Conservation (phyloP, 2,888 invertebrate species). For the Nipponacmea schrenckii region DNA sequence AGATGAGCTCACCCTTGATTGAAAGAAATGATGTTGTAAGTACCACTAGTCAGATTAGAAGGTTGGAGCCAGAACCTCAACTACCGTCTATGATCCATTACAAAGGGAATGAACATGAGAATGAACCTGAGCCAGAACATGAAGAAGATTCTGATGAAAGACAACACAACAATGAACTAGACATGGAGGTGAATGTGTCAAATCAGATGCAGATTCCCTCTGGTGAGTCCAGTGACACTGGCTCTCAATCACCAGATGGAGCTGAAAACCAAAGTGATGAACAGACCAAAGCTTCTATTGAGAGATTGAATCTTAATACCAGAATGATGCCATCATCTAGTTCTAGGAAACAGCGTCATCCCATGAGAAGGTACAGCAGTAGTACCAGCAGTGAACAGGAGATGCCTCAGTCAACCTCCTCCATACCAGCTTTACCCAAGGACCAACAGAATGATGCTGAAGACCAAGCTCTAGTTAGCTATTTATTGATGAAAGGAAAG, state of each 20-base stretch:
- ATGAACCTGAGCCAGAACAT: constrained; percentile 22
- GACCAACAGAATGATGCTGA: constrained; percentile 31
- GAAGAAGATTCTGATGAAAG: constrained; percentile 23
- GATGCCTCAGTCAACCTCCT: constrained; percentile 36
- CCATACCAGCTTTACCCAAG: constrained; percentile 28
- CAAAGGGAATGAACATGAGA: constrained; percentile 25
- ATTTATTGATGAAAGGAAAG: constrained; percentile 53
- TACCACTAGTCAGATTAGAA: constrained; percentile 41
- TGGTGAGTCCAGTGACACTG: constrained; percentile 55
- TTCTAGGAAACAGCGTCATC: constrained; percentile 58
- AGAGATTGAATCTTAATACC: constrained; percentile 52
- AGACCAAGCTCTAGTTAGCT: constrained; percentile 51
- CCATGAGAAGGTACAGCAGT: constrained; percentile 54
- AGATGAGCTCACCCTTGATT: constrained; percentile 24
- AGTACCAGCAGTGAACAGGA: constrained; percentile 44
- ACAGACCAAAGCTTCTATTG: constrained; percentile 39
- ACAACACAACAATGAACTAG: constrained; percentile 7
- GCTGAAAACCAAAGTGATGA: constrained; percentile 35
- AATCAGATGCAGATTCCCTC: constrained; percentile 25
- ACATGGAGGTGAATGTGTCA: constrained; percentile 14
- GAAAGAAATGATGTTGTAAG: constrained; percentile 32
- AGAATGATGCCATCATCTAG: constrained; percentile 52
- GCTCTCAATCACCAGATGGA: constrained; percentile 48
- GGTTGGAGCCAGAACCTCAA: constrained; percentile 54
- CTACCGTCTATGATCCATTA: constrained; percentile 38